These are phyloP conservation scores for Sarcophaga caerulescens DNA, from an alignment of 2,888 invertebrate genomes.

Conservation along the genomic window DNA sequence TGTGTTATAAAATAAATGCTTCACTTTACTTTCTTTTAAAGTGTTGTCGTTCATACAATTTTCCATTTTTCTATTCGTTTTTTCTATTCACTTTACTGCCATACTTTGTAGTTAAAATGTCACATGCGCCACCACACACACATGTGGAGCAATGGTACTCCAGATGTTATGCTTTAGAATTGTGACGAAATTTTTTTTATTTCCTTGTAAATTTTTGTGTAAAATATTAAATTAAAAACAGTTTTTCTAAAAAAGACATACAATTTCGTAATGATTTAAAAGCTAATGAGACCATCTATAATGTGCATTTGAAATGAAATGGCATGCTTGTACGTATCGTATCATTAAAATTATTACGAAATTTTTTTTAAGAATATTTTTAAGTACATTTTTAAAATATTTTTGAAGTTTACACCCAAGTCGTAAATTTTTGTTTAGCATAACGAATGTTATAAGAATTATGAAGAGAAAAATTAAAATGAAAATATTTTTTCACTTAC, in stretches of 20 bases:
- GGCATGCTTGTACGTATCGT: too few species aligned
- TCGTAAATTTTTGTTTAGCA: too few species aligned
- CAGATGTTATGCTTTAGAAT: not conserved
- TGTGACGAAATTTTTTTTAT: not conserved
- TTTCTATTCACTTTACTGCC: not conserved
- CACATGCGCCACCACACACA: constrained; percentile 20
- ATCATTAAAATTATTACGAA: too few species aligned
- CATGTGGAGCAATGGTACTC: not conserved
- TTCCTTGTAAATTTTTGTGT: too few species aligned
- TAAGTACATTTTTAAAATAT: too few species aligned
- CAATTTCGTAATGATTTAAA: not conserved
- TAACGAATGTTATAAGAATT: too few species aligned
- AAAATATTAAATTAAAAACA: too few species aligned
- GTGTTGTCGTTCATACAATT: not conserved
- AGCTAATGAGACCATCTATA: not conserved
- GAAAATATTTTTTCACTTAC: too few species aligned
- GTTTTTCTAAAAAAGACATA: too few species aligned
- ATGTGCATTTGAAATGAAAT: not conserved
- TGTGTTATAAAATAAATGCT: not conserved
- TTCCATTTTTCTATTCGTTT: not conserved
- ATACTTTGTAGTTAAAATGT: not conserved
- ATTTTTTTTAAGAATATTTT: too few species aligned
- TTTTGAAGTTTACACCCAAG: too few species aligned
- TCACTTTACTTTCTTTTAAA: constrained; percentile 22
- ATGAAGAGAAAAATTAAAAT: too few species aligned